A percentile compares a stretch with the other conserved stretches of the same genome.
Evolutionary conservation across 35 echinoderm and acorn worm species (phyloP).

Genomic region (Lytechinus variegatus): DNA sequence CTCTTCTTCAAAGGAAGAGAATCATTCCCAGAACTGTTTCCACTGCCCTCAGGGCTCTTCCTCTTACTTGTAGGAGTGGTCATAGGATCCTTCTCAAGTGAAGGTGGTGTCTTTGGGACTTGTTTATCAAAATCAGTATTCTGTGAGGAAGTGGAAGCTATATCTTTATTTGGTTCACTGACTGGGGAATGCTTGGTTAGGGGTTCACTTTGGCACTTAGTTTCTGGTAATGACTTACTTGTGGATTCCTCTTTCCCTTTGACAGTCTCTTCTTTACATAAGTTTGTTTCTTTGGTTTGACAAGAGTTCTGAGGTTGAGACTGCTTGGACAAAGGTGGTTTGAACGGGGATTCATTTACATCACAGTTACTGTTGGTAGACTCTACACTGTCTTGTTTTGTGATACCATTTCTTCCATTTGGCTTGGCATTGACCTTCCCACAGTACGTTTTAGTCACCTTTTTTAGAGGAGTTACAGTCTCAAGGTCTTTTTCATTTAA

Average conservation of each 20-base stretch:
- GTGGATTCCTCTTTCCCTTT: neutral
- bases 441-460: constrained; percentile 6
- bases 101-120: neutral
- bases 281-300: constrained; percentile 50
- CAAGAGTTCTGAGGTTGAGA: neutral
- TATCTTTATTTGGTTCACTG: constrained; percentile 23
- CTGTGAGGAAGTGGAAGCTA: constrained; percentile 30
- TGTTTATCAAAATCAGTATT: neutral
- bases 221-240: constrained; percentile 3
- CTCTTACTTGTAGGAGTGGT: constrained; percentile 52
- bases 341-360: neutral
- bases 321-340: neutral
- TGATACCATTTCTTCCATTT: neutral
- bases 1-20: constrained; percentile 61
- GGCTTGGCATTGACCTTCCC: constrained; percentile 45
- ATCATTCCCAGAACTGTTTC: constrained; percentile 41
- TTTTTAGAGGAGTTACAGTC: constrained; percentile 3
- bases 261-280: constrained; percentile 27
- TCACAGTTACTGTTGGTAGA: neutral
- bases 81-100: constrained; percentile 52
- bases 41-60: constrained; percentile 30
- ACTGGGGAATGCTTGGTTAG: neutral
- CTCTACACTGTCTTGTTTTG: neutral
- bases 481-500: constrained; percentile 33
- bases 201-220: constrained; percentile 46